Conservation (phyloP, 2,888 invertebrate species). For the Clivina fossor region DNA sequence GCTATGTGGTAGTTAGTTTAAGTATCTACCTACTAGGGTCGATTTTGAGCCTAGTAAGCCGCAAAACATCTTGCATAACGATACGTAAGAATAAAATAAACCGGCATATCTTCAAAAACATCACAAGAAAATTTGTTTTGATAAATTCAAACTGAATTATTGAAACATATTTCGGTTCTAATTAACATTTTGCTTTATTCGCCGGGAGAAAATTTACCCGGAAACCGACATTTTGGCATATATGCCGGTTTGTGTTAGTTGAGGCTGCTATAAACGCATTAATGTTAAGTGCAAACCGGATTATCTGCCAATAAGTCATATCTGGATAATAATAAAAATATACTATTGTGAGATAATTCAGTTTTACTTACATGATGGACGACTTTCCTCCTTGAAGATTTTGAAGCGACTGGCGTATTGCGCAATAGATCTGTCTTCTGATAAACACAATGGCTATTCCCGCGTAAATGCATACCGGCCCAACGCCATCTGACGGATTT, state of each 20-base stretch:
- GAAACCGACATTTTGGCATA: conserved; percentile 14
- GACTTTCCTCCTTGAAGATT: conserved; percentile 8
- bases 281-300: conserved; percentile 10
- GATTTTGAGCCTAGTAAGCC: conserved; percentile 13
- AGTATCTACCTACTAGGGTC: conserved; percentile 7
- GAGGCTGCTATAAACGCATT: conserved; percentile 2
- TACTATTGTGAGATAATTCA: conserved; percentile 7
- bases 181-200: conserved; percentile 8
- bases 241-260: conserved; percentile 10
- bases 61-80: no score
- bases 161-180: conserved; percentile 11
- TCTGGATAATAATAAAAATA: conserved; percentile 4
- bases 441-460: conserved; percentile 7
- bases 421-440: conserved; percentile 8
- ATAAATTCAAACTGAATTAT: conserved; percentile 17
- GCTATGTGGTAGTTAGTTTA: conserved; percentile 14
- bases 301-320: conserved; percentile 10
- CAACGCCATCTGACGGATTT: conserved; percentile 6
- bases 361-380: conserved; percentile 7
- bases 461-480: conserved; percentile 6
- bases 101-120: conserved; percentile 10
- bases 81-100: conserved; percentile 13
- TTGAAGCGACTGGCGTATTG: conserved; percentile 7
- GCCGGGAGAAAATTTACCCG: conserved; percentile 6
- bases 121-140: conserved; percentile 14